Conservation (phyloP, 2,113 vertebrate genomes). For the Podarcis raffonei region DNA sequence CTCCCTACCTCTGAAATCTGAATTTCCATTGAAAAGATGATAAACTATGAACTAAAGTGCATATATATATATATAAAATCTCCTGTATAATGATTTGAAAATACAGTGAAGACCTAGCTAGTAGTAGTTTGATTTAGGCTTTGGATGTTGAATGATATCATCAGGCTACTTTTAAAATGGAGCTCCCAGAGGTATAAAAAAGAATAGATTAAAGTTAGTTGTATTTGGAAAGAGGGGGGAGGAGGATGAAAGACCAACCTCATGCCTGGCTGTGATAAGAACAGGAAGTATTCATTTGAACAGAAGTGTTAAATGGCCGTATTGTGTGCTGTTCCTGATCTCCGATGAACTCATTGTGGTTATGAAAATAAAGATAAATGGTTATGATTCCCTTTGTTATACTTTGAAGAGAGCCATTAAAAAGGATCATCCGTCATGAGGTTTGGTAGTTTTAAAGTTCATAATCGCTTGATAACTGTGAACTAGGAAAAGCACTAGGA, state of each 20-base stretch:
- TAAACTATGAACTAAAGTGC: background rate
- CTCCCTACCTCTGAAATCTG: background rate
- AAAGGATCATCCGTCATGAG: background rate
- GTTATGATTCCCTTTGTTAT: background rate
- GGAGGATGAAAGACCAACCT: background rate
- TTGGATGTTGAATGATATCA: background rate
- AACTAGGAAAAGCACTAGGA: background rate
- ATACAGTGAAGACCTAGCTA: background rate
- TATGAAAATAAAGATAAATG: slow-evolving; percentile 9
- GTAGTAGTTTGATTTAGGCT: background rate
- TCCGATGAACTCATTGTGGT: background rate
- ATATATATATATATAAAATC: too few relatives aligned
- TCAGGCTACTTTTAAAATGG: background rate
- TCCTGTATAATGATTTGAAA: background rate
- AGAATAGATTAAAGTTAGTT: background rate
- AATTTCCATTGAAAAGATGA: background rate
- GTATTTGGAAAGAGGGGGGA: background rate
- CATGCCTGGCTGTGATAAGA: background rate
- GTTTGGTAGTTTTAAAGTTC: background rate
- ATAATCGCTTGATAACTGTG: background rate
- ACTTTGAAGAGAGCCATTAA: background rate
- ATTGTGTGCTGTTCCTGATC: background rate
- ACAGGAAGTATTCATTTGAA: background rate
- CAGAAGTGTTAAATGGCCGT: background rate
- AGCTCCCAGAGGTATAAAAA: background rate